Evolutionary conservation across 2,113 vertebrate genomes (phyloP), one percentile per base, ranked within the genome.

Genomic region (Anoplopoma fimbria): DNA sequence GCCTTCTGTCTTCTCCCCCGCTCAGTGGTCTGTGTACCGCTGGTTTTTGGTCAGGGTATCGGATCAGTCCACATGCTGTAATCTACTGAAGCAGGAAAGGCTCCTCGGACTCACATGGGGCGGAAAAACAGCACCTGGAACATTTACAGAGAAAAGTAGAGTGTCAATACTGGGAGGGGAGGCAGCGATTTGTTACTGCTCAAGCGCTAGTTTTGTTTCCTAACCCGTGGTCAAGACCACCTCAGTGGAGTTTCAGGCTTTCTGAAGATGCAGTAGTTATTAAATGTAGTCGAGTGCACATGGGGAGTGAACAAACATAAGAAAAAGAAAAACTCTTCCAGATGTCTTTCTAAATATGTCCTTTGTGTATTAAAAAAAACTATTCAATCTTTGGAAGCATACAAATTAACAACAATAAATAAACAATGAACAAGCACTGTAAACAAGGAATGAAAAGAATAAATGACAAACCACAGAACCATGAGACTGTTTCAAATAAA

Each of bases 31-130:
- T 73, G 78, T 15, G 77, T 88, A 77, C 49, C 79, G 31, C 65
- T 13, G 45, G 15, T 86, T 57, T 62, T 23, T 53, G 75, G 91
- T 92, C 92, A 92, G 86, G 83, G 89, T 60, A 57, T 57, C 29
- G 47, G 87, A 27, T 81, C 77, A 27, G 81, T 75, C 89, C 79
- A 88, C 93, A 92, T 92, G 83, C 88, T 92, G 87, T 29, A 60
- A 68, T 83, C 71, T 70, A 83, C 25, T 5, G 77, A 85, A 84
- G 87, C 76, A 64, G 76, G 74, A 64, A 69, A 42, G 72, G 60
- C 65, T 77, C 83, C 77, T 67, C 72, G 0, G 65, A 13, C 82
- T 90, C 81, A 72, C 77, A 68, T 45, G 7, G 80, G 87, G 65
- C 29, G 13, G 74, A 12, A 34, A 12, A 65, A 51, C 89, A 21